phyloP scores from a whole-genome alignment of 2,888 invertebrate genomes.

The Drosophila monieri region DNA sequence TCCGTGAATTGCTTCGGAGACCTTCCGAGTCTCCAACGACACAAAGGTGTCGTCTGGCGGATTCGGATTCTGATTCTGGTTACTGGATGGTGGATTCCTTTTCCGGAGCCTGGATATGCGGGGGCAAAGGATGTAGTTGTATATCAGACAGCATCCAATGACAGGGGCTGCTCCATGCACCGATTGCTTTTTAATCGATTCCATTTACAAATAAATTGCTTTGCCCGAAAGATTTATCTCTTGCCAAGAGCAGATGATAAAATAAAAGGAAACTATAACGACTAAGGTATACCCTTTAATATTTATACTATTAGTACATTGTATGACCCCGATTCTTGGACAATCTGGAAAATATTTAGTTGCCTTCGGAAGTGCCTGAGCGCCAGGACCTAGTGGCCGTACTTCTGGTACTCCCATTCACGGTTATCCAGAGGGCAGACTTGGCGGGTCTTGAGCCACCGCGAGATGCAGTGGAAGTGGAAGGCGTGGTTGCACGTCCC shows the following conservation, averaged over 20 bases:
- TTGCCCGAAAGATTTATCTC: conserved; percentile 74
- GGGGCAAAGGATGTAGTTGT: background rate
- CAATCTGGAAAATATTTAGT: too few species aligned
- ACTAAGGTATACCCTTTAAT: background rate
- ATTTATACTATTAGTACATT: too few species aligned
- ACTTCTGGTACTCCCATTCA: conserved; percentile 1
- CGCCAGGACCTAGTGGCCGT: background rate
- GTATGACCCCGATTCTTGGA: too few species aligned
- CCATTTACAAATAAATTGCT: conserved; percentile 84
- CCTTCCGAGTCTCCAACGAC: conserved; percentile 52
- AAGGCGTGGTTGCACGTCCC: conserved; percentile 4
- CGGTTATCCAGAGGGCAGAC: background rate
- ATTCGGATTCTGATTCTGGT: conserved; percentile 21
- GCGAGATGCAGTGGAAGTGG: background rate
- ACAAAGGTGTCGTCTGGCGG: conserved; percentile 74
- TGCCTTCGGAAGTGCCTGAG: too few species aligned
- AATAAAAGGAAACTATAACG: background rate
- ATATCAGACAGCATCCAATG: conserved; percentile 42
- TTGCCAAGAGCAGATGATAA: conserved; percentile 32
- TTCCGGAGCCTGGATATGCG: too few species aligned
- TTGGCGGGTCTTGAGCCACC: background rate
- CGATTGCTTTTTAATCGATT: conserved; percentile 84
- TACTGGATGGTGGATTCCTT: background rate
- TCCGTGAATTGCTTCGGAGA: conserved; percentile 75
- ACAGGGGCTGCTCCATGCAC: conserved; percentile 53